These are phyloP conservation scores for Piscicola geometra DNA, from an alignment of 2,888 invertebrate genomes.

Conservation along the genomic window DNA sequence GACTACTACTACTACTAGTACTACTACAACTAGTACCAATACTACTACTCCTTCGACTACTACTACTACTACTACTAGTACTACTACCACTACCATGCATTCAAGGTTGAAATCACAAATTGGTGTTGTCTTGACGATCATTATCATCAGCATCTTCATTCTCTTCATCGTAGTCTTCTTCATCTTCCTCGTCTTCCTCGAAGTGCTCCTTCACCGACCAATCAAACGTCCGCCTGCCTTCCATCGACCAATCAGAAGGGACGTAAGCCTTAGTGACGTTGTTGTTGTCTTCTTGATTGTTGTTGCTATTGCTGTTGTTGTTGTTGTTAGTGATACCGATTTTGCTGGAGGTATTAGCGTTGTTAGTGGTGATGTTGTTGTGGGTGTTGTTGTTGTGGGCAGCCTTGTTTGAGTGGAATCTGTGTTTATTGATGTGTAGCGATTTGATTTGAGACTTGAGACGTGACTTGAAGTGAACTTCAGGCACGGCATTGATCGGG, in stretches of 20 bases:
- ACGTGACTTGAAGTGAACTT: not conserved
- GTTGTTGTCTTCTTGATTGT: not conserved
- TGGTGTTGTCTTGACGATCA: too few relatives aligned
- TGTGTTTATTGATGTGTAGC: not conserved
- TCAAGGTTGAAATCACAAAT: too few relatives aligned
- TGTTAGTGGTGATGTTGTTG: not conserved
- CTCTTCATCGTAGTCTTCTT: not conserved
- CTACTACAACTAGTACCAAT: too few relatives aligned
- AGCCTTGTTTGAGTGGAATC: not conserved
- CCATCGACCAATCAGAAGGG: not conserved
- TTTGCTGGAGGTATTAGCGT: not conserved
- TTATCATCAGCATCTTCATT: not conserved
- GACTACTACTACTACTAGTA: too few relatives aligned
- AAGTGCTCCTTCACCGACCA: not conserved
- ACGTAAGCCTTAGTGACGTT: not conserved
- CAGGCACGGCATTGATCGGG: not conserved
- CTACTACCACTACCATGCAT: too few relatives aligned
- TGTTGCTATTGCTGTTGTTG: constrained; percentile 19
- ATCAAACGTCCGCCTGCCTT: not conserved
- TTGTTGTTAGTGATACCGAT: not conserved
- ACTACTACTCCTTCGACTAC: too few relatives aligned
- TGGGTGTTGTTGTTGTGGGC: not conserved
- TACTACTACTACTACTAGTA: too few relatives aligned
- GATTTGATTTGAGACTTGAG: constrained; percentile 8
- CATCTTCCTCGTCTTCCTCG: constrained; percentile 2